Evolutionary conservation across 2,797 vertebrate genomes (phyloP).

Genomic region (Eospalax fontanierii): DNA sequence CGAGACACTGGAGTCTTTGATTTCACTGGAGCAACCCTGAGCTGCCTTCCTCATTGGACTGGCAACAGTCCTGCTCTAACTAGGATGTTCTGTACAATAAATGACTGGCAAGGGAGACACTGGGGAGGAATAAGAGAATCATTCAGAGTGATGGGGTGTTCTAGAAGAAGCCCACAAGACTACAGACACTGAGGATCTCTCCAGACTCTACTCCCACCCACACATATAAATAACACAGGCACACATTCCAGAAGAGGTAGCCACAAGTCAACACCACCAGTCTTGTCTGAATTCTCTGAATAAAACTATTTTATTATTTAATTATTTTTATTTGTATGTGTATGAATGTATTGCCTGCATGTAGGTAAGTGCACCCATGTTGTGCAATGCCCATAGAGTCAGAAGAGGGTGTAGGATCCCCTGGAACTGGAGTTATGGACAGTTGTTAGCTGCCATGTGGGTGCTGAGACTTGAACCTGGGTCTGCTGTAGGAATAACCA

Average conservation of each 20-base stretch:
- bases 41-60: conserved; percentile 21
- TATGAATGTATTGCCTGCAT: neutral
- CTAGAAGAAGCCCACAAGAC: neutral
- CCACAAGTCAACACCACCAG: neutral
- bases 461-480: too few species aligned
- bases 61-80: neutral
- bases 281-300: neutral
- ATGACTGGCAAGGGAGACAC: neutral
- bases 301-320: too few species aligned
- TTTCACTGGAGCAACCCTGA: neutral
- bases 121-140: neutral
- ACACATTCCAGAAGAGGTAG: neutral
- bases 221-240: neutral
- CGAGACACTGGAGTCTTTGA: neutral
- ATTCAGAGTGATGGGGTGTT: neutral
- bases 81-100: neutral
- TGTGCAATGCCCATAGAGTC: too few species aligned
- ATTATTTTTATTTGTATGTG: neutral
- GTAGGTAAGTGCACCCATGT: too few species aligned
- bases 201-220: neutral
- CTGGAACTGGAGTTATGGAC: too few species aligned
- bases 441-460: too few species aligned
- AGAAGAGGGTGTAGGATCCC: too few species aligned
- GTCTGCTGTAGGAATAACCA: too few species aligned
- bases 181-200: neutral